These are phyloP conservation scores for Entelurus aequoreus DNA, from an alignment of 2,113 vertebrate genomes.

Conservation along the genomic window DNA sequence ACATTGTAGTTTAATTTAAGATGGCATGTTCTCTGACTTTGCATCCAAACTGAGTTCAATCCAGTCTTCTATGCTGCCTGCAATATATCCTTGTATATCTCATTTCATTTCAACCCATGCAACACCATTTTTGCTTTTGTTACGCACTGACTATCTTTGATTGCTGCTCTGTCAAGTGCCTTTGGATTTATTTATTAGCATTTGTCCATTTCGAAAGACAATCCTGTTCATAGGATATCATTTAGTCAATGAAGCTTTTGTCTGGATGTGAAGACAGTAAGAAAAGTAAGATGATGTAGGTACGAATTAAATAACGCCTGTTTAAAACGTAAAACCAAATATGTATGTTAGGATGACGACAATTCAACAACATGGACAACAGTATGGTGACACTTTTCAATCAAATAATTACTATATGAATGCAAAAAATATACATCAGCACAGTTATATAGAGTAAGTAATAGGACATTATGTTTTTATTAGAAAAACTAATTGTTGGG, in stretches of 20 bases:
- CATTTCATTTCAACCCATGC: background rate
- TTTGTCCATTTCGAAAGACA: background rate
- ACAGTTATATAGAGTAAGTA: too few relatives aligned
- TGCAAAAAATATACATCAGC: too few relatives aligned
- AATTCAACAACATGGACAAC: too few relatives aligned
- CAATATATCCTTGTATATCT: constrained; percentile 1
- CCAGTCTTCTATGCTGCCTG: constrained; percentile 17
- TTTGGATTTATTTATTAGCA: background rate
- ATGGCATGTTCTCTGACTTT: constrained; percentile 22
- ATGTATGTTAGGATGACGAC: too few relatives aligned
- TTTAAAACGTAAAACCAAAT: too few relatives aligned
- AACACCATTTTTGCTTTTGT: background rate
- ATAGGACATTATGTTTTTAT: too few relatives aligned
- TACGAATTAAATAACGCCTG: background rate
- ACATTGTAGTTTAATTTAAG: background rate
- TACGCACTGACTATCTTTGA: background rate
- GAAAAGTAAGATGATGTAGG: background rate
- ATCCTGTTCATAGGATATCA: background rate
- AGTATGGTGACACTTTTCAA: background rate
- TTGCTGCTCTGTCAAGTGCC: background rate
- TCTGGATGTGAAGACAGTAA: background rate
- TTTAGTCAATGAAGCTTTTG: background rate
- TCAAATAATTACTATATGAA: background rate
- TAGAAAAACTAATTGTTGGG: too few relatives aligned
- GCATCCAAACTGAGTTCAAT: constrained; percentile 8